Base-by-base conservation (phyloP, 2,888 invertebrate species). In the Iselma pallidipennis region DNA sequence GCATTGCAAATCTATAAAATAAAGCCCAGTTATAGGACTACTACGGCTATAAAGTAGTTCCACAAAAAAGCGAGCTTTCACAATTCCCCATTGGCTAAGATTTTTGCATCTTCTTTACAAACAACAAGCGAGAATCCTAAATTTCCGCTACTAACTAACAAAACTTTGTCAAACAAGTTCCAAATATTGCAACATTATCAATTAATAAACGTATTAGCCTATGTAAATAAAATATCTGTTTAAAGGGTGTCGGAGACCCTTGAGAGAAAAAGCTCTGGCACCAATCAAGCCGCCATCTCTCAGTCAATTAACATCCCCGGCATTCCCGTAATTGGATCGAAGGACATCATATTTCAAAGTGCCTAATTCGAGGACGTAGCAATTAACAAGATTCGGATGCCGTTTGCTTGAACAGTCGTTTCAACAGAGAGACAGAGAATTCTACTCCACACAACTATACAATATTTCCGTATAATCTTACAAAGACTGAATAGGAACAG, bases 311-410 rank as follows among this genome's bases (percentile, higher is more conserved):
- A 75, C 74, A 72, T 45, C 72, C 69, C 72, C 66, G 73, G 74
- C 70, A 72, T 75, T 73, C 71, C 63, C 70, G 70, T 76, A 76
- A 77, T 77, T 75, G 74, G 72, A 73, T 71, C 68, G 73, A 72
- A 74, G 74, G 75, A 77, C 75, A 71, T 74, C 77, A 75, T 76
- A 76, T 77, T 76, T 78, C 76, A 77, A 76, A 77, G 76, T 73
- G 74, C 74, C 76, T 77, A 75, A 73, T 75, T 77, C 68, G 71
- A 72, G 74, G 71, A 72, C 69, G 68, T 66, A 54, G 67, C 72
- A 76, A 76, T 75, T 75, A 75, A 75, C 72, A 71, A 70, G 66
- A 64, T 61, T 55, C 66, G 66, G 68, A 69, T 66, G 71, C 71
- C 70, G 71, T 64, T 71, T 68, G 48, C 37, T 63, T 57, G 52